phyloP scores from a whole-genome alignment of 2,113 vertebrate species.

The Hoplias malabaricus region DNA sequence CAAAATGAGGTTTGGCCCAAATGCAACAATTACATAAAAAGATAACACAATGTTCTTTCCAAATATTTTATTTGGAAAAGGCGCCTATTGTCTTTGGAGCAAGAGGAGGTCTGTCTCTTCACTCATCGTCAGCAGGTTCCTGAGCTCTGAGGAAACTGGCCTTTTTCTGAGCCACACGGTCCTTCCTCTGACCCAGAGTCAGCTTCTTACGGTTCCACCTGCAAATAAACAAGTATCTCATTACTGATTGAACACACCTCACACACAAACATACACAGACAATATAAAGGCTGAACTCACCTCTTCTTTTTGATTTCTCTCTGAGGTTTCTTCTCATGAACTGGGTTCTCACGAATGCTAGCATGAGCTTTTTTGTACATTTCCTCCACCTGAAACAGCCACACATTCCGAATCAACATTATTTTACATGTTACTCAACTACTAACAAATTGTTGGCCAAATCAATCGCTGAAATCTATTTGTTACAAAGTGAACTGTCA shows the following conservation, averaged over 20 bases:
- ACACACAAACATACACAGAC: not conserved
- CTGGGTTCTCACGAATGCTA: slow-evolving; percentile 90
- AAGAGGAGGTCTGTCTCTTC: slow-evolving; percentile 48
- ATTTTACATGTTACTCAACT: too few relatives aligned
- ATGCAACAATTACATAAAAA: not conserved
- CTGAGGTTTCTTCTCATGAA: slow-evolving; percentile 95
- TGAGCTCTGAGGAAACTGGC: slow-evolving; percentile 96
- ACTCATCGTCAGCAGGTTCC: slow-evolving; percentile 80
- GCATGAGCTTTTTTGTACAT: slow-evolving; percentile 97
- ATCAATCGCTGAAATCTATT: too few relatives aligned
- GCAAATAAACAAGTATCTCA: not conserved
- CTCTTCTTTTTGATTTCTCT: slow-evolving; percentile 98
- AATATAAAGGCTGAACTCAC: slow-evolving; percentile 66
- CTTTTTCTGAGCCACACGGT: slow-evolving; percentile 97
- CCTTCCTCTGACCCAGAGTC: slow-evolving; percentile 94
- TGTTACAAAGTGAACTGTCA: too few relatives aligned
- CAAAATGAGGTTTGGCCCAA: too few relatives aligned
- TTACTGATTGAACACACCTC: not conserved
- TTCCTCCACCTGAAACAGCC: slow-evolving; percentile 83
- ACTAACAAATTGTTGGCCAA: too few relatives aligned
- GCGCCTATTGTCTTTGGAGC: slow-evolving; percentile 41
- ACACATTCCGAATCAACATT: not conserved
- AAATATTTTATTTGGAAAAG: slow-evolving; percentile 75
- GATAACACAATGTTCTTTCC: slow-evolving; percentile 50
- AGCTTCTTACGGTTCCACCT: slow-evolving; percentile 98